Conservation (phyloP, 2,888 invertebrate species). For the Petrolisthes cinctipes region DNA sequence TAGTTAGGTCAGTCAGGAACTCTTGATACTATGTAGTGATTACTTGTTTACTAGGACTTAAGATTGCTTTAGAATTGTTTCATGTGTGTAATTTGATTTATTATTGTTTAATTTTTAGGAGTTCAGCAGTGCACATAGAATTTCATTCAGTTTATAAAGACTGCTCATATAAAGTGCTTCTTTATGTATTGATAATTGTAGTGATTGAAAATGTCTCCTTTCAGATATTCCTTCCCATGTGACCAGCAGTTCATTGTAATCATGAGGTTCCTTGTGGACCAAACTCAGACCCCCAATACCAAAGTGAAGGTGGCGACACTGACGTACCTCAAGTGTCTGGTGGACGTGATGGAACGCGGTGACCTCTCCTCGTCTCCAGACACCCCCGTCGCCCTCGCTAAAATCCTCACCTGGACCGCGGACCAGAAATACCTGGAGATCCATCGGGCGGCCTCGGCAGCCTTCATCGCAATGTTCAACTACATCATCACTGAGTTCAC, state of each 20-base stretch:
- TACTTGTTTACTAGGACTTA: neutral
- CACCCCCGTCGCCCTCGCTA: constrained; percentile 75
- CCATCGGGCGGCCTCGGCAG: constrained; percentile 77
- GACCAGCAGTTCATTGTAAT: constrained; percentile 76
- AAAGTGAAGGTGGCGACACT: constrained; percentile 73
- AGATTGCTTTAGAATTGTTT: neutral
- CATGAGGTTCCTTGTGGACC: constrained; percentile 85
- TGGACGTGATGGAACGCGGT: constrained; percentile 63
- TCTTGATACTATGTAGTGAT: neutral
- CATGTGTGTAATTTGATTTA: neutral
- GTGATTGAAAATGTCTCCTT: constrained; percentile 52
- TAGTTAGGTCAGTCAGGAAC: constrained; percentile 75
- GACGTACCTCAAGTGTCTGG: constrained; percentile 69
- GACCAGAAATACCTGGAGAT: constrained; percentile 79
- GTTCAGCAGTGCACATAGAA: neutral
- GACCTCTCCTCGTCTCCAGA: constrained; percentile 68
- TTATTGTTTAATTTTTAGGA: too few relatives aligned
- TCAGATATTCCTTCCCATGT: constrained; percentile 75
- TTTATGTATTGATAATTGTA: too few relatives aligned
- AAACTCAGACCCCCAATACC: constrained; percentile 90
- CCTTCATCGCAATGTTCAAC: constrained; percentile 87
- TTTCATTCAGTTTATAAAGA: too few relatives aligned
- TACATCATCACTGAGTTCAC: constrained; percentile 92
- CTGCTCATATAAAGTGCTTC: too few relatives aligned
- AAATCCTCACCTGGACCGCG: constrained; percentile 81